phyloP scores from a whole-genome alignment of 2,113 vertebrate genomes.

The Thamnaconus septentrionalis region DNA sequence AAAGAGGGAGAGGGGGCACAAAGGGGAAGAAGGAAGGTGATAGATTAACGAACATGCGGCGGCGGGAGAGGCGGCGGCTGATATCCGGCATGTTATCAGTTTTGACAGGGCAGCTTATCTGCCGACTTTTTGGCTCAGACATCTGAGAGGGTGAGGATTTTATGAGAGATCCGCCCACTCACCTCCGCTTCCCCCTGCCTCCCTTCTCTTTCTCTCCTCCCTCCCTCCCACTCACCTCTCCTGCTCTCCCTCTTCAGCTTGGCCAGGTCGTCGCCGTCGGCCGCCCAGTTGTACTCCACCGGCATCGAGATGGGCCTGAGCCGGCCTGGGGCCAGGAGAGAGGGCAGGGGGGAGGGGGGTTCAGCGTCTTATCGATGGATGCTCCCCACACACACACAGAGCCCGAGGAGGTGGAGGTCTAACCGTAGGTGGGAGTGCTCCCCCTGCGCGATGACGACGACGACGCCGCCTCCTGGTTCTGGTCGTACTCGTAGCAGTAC shows the following conservation, averaged over 20 bases:
- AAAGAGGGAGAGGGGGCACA: slow-evolving; percentile 27
- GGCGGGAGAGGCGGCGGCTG: slow-evolving; percentile 46
- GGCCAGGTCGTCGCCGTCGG: slow-evolving; percentile 95
- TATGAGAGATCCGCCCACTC: slow-evolving; percentile 68
- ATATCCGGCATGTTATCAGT: slow-evolving; percentile 64
- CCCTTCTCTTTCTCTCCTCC: slow-evolving; percentile 37
- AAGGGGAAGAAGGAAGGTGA: slow-evolving; percentile 26
- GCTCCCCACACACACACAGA: slow-evolving; percentile 16
- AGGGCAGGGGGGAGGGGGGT: slow-evolving; percentile 23
- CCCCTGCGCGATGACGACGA: slow-evolving; percentile 88
- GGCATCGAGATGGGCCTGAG: slow-evolving; percentile 99
- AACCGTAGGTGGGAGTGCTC: slow-evolving; percentile 95
- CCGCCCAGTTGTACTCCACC: slow-evolving; percentile 98
- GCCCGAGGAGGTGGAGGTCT: slow-evolving; percentile 28
- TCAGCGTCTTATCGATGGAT: slow-evolving; percentile 44
- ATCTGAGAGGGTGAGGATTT: slow-evolving; percentile 66
- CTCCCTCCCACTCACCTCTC: slow-evolving; percentile 89
- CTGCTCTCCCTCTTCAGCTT: slow-evolving; percentile 96
- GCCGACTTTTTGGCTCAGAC: slow-evolving; percentile 48
- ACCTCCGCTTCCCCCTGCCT: slow-evolving; percentile 46
- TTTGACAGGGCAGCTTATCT: slow-evolving; percentile 66
- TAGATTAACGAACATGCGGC: slow-evolving; percentile 55
- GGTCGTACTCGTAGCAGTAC: slow-evolving; percentile 97
- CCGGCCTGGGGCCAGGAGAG: slow-evolving; percentile 81
- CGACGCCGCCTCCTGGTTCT: slow-evolving; percentile 87